phyloP scores from a whole-genome alignment of 2,797 vertebrate genomes.

The Yasuhikotakia modesta region DNA sequence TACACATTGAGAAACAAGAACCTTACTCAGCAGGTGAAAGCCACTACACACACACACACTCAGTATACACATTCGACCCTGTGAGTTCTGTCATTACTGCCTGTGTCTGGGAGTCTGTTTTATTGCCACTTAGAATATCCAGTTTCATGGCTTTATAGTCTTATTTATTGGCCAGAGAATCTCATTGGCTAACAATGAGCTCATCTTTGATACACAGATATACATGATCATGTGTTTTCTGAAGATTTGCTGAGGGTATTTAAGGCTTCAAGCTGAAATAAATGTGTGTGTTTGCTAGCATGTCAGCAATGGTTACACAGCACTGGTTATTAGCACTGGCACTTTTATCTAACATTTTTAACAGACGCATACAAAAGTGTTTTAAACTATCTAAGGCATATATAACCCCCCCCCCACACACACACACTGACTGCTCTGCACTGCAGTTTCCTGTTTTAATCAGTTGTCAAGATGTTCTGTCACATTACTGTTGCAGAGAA shows the following conservation, averaged over 20 bases:
- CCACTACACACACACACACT: background rate
- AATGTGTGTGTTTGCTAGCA: background rate
- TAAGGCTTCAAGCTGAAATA: background rate
- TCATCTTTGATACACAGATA: conserved; percentile 25
- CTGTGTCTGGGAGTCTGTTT: background rate
- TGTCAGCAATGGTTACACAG: background rate
- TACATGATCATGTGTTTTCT: conserved; percentile 17
- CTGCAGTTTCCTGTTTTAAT: background rate
- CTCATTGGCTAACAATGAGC: conserved; percentile 40
- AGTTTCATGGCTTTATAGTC: conserved; percentile 27
- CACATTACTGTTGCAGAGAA: background rate
- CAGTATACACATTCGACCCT: background rate
- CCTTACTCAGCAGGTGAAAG: conserved; percentile 85
- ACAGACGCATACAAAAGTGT: background rate
- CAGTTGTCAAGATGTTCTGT: background rate
- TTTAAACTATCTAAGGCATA: conserved; percentile 6
- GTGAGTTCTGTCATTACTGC: background rate
- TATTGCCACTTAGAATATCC: conserved; percentile 29
- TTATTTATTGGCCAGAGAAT: conserved; percentile 28
- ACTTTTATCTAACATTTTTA: background rate
- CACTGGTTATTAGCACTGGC: no score
- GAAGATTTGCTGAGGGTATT: background rate
- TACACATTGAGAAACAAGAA: conserved; percentile 82
- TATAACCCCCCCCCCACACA: background rate
- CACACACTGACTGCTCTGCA: background rate